Conservation (phyloP, 2,888 invertebrate species). For the Rapana venosa region DNA sequence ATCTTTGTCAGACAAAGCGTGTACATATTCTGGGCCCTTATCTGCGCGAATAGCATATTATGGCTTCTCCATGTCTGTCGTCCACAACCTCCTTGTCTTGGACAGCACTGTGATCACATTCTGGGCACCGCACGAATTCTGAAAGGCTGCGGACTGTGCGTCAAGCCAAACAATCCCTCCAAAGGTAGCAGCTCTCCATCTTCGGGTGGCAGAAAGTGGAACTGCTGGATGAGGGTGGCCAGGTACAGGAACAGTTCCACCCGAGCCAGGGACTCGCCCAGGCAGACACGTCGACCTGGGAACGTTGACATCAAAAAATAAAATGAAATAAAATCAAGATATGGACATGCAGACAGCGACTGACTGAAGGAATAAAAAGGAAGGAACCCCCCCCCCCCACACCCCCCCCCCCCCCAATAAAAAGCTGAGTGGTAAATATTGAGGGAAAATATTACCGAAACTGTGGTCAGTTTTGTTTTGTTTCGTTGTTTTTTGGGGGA, state of each 20-base stretch:
- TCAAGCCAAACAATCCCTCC: background rate
- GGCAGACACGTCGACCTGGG: background rate
- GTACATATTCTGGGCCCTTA: too few relatives aligned
- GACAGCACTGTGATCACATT: background rate
- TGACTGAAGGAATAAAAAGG: too few relatives aligned
- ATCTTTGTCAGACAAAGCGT: too few relatives aligned
- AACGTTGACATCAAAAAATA: background rate
- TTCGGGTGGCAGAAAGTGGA: slow-evolving; percentile 12
- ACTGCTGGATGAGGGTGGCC: background rate
- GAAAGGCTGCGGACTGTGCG: background rate
- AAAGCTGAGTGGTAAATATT: too few relatives aligned
- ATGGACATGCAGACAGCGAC: background rate
- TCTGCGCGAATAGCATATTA: too few relatives aligned
- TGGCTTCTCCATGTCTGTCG: too few relatives aligned
- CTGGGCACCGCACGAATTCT: background rate
- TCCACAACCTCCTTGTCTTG: too few relatives aligned
- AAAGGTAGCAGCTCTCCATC: slow-evolving; percentile 1
- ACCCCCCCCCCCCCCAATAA: too few relatives aligned
- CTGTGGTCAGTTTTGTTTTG: too few relatives aligned
- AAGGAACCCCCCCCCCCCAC: too few relatives aligned
- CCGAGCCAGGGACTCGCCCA: background rate
- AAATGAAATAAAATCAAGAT: background rate
- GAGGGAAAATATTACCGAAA: too few relatives aligned
- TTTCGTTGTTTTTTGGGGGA: too few relatives aligned
- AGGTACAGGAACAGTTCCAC: slow-evolving; percentile 6